Evolutionary conservation across 2,797 vertebrate species (phyloP), one percentile per base, ranked within the genome.

Genomic region (Philypnodon macrostomus): DNA sequence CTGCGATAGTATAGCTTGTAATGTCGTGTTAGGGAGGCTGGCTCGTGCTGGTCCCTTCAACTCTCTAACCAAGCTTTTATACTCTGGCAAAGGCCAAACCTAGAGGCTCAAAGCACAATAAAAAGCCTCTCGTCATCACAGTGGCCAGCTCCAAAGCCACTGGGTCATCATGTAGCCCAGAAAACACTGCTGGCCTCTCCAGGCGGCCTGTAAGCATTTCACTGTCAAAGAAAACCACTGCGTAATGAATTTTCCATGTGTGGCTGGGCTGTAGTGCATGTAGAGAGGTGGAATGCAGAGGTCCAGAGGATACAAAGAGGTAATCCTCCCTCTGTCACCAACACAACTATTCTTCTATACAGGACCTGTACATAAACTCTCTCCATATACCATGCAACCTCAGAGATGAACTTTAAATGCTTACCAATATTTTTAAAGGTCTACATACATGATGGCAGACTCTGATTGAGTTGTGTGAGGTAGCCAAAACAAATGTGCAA

Each of bases 31-130:
- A 75, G 80, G 79, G 55, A 81, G 85, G 87, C 85, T 91, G 83
- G 84, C 79, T 82, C 79, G 85, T 89, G 75, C 54, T 87, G 87
- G 58, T 84, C 70, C 59, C 67, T 27, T 67, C 70, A 69, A 36
- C 45, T 11, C 66, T 33, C 49, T 9, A 77, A 63, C 79, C 67
- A 38, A 69, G 66, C 81, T 91, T 96, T 94, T 97, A 97, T 97
- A 95, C 90, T 68, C 93, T 95, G 93, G 94, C 92, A 94, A 91
- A 87, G 87, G 81, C 85, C 85, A 72, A 83, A 77, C 75, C 70
- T 73, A 8, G 75, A 77, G 73, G 80, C 80, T 81, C 58, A 47
- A 55, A 2, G 29, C 81, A 97, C 91, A 96, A 94, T 88, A 85
- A 84, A 92, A 94, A 75, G 70, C 87, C 87, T 71, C 78, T 74